Evolutionary conservation across 2,113 vertebrate genomes (phyloP), one percentile per base, ranked within the genome.

Genomic region (Cromileptes altivelis): DNA sequence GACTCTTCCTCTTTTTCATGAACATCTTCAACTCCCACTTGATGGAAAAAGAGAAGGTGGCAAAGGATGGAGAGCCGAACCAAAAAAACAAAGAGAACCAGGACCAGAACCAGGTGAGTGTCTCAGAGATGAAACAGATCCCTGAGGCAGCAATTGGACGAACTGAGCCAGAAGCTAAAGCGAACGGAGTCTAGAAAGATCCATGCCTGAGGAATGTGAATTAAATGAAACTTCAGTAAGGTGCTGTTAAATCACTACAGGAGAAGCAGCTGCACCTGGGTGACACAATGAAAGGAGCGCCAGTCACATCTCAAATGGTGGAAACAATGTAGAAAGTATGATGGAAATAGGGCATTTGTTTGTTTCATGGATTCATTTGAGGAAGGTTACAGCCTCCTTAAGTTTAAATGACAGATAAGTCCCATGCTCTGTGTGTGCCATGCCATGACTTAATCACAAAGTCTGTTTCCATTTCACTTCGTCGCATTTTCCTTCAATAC

Each of bases 1-100:
- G 96, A 63, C 67, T 94, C 37, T 97, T 97, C 65, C 94, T 97
- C 82, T 96, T 96, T 40, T 64, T 95, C 73, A 95, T 96, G 94
- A 97, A 97, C 93, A 86, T 92, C 75, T 97, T 95, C 88, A 95
- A 96, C 92, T 96, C 97, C 56, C 87, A 85, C 67, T 85, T 93
- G 85, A 87, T 96, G 80, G 93, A 93, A 33, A 95, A 95, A 57
- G 93, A 96, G 69, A 94, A 93, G 50, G 1, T 0, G 2, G 61
- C 23, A 19, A 80, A 69, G 56, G 56, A 55, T 33, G 18, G 4
- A 9, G 42, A 72, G 60, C 73, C 12, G 57, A 70, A 68, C n/a
- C 80, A 52, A 6, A 58, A n/a, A 14, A 37, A 0, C 13, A 1
- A 1, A 0, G 89, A 88, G 69, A 69, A 81, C 65, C 78, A 87